phyloP scores from a whole-genome alignment of 2,797 vertebrate genomes.

The Tamandua tetradactyla region DNA sequence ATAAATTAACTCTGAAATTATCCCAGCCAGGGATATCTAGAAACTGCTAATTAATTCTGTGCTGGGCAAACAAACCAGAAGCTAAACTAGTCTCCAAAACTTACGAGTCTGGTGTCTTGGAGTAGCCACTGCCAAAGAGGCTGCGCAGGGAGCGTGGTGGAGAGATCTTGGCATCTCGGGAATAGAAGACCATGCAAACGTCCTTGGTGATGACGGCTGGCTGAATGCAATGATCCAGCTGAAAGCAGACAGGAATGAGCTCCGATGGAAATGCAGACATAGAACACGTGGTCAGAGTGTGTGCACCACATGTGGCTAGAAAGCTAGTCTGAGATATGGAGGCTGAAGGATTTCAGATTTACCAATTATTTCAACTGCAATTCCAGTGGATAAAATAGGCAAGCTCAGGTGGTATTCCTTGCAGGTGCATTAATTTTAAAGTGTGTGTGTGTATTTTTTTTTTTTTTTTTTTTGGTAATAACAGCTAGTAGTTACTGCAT shows the following conservation, averaged over 20 bases:
- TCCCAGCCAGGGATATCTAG: not conserved
- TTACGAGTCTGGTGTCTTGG: slow-evolving; percentile 96
- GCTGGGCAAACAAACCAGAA: not conserved
- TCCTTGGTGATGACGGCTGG: slow-evolving; percentile 99
- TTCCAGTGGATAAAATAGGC: rapidly evolving
- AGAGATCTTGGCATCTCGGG: slow-evolving; percentile 96
- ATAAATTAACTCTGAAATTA: not conserved
- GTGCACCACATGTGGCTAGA: rapidly evolving
- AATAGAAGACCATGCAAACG: slow-evolving; percentile 98
- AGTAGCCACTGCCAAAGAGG: slow-evolving; percentile 97
- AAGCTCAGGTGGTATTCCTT: not conserved
- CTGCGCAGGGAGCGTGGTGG: slow-evolving; percentile 96
- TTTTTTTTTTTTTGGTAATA: too few relatives aligned
- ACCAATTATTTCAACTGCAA: not conserved
- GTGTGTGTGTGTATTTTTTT: too few relatives aligned
- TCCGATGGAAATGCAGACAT: not conserved
- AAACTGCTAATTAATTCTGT: not conserved
- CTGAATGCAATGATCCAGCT: slow-evolving; percentile 99
- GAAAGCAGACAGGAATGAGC: slow-evolving; percentile 54
- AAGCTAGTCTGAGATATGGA: not conserved
- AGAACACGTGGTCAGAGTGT: not conserved
- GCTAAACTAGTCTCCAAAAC: slow-evolving; percentile 51
- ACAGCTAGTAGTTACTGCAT: not conserved
- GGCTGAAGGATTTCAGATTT: not conserved
- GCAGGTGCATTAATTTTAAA: not conserved